Evolutionary conservation across 92 coral and sea anemone genomes (phyloP).

Genomic region (Porites divaricata): DNA sequence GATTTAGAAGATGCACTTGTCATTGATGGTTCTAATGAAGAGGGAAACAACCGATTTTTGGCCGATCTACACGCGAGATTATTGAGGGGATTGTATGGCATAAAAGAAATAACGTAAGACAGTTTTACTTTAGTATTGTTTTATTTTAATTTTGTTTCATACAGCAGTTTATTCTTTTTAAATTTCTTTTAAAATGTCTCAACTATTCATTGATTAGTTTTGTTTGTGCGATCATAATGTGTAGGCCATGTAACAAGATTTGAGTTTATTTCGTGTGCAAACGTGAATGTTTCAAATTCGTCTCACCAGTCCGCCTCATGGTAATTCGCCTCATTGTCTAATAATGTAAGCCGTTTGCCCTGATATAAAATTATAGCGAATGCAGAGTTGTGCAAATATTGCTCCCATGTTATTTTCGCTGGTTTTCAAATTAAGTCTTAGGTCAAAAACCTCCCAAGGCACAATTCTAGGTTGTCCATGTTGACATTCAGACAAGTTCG

Average conservation of each 20-base stretch:
- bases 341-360: conserved; percentile 42
- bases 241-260: conserved; percentile 12
- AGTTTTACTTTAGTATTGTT: conserved; percentile 17
- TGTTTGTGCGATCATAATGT: conserved; percentile 37
- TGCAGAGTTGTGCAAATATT: conserved; percentile 68
- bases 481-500: conserved; percentile 34
- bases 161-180: conserved; percentile 16
- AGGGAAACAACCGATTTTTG: conserved; percentile 89
- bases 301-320: conserved; percentile 21
- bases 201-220: conserved; percentile 40
- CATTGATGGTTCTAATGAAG: conserved; percentile 88
- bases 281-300: conserved; percentile 46
- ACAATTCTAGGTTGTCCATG: conserved; percentile 20
- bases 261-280: conserved; percentile 46
- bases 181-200: conserved; percentile 36
- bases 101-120: conserved; percentile 94
- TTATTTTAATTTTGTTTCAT: conserved; percentile 23
- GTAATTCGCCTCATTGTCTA: conserved; percentile 46
- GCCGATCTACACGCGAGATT: conserved; percentile 97
- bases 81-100: conserved; percentile 87
- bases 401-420: conserved; percentile 10
- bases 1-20: conserved; percentile 97
- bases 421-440: not conserved
- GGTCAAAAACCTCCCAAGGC: conserved; percentile 3
- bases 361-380: conserved; percentile 48